Evolutionary conservation across 1,140 invertebrate genomes (phyloP).

Genomic region (Lasioglossum baleicum): DNA sequence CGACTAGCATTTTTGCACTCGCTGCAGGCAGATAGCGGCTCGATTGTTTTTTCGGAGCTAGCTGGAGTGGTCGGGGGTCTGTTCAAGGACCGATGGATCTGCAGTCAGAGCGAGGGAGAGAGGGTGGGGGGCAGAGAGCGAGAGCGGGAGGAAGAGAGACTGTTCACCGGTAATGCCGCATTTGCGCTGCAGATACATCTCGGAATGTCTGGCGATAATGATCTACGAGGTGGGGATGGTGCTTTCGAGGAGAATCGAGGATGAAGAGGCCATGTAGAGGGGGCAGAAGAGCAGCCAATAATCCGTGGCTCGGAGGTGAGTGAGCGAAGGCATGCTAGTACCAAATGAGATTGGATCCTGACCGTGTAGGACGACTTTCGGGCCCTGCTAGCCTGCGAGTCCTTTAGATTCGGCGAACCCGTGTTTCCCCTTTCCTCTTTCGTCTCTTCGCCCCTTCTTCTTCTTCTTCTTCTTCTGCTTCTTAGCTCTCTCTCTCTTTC

Average conservation of each 20-base stretch:
- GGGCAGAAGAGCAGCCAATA: slow-evolving; percentile 33
- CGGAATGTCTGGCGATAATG: slow-evolving; percentile 64
- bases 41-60: too few relatives aligned
- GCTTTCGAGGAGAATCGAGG: slow-evolving; percentile 41
- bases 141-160: too few relatives aligned
- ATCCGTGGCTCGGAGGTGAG: slow-evolving; percentile 61
- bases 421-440: not conserved
- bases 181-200: slow-evolving; percentile 56
- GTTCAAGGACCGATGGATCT: too few relatives aligned
- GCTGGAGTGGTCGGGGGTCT: too few relatives aligned
- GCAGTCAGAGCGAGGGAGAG: too few relatives aligned
- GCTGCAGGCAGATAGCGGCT: too few relatives aligned
- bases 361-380: slow-evolving; percentile 59
- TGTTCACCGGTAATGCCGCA: slow-evolving; percentile 33
- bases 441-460: too few relatives aligned
- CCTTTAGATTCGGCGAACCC: slow-evolving; percentile 55
- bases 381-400: slow-evolving; percentile 49
- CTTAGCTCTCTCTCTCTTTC: too few relatives aligned
- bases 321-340: slow-evolving; percentile 63
- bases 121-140: too few relatives aligned
- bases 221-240: slow-evolving; percentile 52
- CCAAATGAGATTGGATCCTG: slow-evolving; percentile 62
- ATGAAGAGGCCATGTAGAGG: slow-evolving; percentile 8
- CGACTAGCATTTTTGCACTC: too few relatives aligned
- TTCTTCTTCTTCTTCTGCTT: too few relatives aligned